Base-by-base conservation (phyloP, 2,888 invertebrate genomes). In the Lasioglossum pauxillum region DNA sequence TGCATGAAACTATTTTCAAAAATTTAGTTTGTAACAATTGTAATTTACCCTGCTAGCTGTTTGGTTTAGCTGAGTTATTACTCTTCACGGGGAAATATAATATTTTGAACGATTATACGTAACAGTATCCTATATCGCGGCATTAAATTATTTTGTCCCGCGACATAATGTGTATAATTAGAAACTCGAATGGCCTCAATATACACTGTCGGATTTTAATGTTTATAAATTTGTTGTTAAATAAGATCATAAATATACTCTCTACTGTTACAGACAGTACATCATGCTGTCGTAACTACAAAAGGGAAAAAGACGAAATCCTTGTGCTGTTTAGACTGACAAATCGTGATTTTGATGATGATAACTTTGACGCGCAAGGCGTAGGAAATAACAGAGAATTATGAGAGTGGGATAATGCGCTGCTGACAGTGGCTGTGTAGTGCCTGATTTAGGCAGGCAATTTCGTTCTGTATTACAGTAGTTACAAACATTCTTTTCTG, bases 331-430 rank as follows among this genome's bases (percentile, higher is more conserved):
- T 73, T 73, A 27, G 69, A 38, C 41, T 41, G 72, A 72, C 31
- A 27, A 53, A 60, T 19, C 44, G 44, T 44, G 72, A 72, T 78
- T 72, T 73, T 53, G 53, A 46, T 41, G 41, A 49, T 60, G 60
- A 78, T 57, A 72, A 38, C 78, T 41, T 35, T 72, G 60, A 49
- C 38, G 41, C 23, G 53, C 19, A 41, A 35, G 82, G 78, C 60
- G 44, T 75, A 19, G 73, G 49, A 79, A 79, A 72, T 79, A 53
- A 74, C 72, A 46, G 75, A 82, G 57, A 44, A 82, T 82, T 74
- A 74, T 31, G 49, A n/a, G 35, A 74, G 23, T 23, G 35, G 49
- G 35, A 74, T 74, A 53, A 74, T 74, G 74, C 35, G 35, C 5
- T 8, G n/a, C 1, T 35, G 49, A 49, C 73, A 74, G 35, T 49